These are phyloP conservation scores for Labeo rohita DNA, from an alignment of 2,113 vertebrate species.

Conservation along the genomic window DNA sequence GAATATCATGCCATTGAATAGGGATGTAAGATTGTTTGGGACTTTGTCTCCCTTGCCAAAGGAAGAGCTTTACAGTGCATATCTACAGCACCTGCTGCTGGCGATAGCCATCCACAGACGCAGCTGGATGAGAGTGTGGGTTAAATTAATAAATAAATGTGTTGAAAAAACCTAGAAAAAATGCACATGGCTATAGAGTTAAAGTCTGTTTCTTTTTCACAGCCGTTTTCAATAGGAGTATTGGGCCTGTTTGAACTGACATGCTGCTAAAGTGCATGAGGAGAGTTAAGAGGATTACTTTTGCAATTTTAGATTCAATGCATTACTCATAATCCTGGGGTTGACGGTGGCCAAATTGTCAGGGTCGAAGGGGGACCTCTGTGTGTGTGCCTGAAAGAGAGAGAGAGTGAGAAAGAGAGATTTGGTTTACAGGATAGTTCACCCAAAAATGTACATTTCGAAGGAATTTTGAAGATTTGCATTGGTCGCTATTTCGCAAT, in stretches of 20 bases:
- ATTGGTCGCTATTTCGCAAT: not conserved
- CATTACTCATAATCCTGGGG: conserved; percentile 81
- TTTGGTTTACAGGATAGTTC: conserved; percentile 10
- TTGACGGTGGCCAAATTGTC: conserved; percentile 75
- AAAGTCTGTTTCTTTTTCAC: conserved; percentile 32
- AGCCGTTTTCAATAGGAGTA: conserved; percentile 55
- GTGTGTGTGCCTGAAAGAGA: conserved; percentile 68
- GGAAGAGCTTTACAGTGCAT: not conserved
- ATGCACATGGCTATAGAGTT: conserved; percentile 2
- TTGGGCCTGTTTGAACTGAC: conserved; percentile 73
- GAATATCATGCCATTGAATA: not conserved
- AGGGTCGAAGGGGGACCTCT: conserved; percentile 68
- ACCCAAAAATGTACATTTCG: not conserved
- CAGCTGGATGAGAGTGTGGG: not conserved
- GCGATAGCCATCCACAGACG: not conserved
- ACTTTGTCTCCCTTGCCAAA: not conserved
- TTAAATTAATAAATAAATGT: conserved; percentile 21
- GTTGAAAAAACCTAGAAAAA: conserved; percentile 34
- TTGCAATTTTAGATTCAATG: conserved; percentile 81
- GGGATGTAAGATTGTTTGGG: not conserved
- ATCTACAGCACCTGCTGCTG: not conserved
- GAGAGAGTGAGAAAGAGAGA: conserved; percentile 56
- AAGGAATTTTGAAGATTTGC: not conserved
- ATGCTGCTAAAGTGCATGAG: conserved; percentile 75
- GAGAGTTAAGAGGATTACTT: conserved; percentile 83